A percentile compares a stretch with the other conserved stretches of the same genome.
Conservation (phyloP, 2,797 vertebrate species). For the Vipera ursinii region DNA sequence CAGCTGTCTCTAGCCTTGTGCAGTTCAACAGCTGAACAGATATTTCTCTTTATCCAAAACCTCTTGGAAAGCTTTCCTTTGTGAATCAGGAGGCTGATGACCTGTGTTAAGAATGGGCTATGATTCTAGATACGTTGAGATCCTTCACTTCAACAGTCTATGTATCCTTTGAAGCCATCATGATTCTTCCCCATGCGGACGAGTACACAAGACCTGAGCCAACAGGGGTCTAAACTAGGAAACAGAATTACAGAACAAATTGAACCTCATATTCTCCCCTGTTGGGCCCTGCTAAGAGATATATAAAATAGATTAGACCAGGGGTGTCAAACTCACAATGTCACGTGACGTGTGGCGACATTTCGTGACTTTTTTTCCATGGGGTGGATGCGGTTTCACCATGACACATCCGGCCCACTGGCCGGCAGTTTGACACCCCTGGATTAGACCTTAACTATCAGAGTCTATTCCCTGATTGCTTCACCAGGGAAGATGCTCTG, state of each 20-base stretch:
- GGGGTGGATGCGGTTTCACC: too few relatives aligned
- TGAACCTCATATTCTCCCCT: neutral
- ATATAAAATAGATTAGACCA: neutral
- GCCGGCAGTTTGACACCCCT: too few relatives aligned
- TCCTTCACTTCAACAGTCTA: neutral
- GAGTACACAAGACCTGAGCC: neutral
- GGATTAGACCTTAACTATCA: neutral
- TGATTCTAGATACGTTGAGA: too few relatives aligned
- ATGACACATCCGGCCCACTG: too few relatives aligned
- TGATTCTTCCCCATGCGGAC: neutral
- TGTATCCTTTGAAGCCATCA: neutral
- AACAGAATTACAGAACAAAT: neutral
- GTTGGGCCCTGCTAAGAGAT: neutral
- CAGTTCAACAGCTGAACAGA: neutral
- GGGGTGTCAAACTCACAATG: too few relatives aligned
- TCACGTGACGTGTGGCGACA: too few relatives aligned
- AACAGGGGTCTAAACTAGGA: neutral
- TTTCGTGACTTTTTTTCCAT: too few relatives aligned
- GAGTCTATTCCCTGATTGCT: neutral
- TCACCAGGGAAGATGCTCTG: neutral
- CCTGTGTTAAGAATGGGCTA: neutral
- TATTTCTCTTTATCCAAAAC: neutral
- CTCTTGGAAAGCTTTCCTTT: neutral
- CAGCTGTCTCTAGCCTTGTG: too few relatives aligned
- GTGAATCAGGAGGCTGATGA: neutral